Evolutionary conservation across 2,113 vertebrate genomes (phyloP).

Genomic region (cat (Felis catus)): DNA sequence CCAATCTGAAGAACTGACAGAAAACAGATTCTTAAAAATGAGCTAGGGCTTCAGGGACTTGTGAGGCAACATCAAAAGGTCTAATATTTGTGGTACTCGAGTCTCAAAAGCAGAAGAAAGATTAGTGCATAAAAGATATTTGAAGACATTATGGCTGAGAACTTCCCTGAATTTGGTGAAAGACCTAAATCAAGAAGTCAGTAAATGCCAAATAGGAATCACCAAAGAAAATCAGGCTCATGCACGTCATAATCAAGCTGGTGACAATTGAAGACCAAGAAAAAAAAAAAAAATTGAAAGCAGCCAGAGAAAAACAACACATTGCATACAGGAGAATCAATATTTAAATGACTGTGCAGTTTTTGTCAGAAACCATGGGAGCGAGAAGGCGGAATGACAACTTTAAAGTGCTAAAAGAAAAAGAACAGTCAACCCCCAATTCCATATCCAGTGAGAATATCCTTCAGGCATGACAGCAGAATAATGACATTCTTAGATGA

Average conservation of each 20-base stretch:
- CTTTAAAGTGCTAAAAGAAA: not conserved
- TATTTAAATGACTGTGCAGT: not conserved
- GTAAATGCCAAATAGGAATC: not conserved
- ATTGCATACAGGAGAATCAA: not conserved
- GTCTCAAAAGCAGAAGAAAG: not conserved
- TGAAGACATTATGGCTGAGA: conserved; percentile 1
- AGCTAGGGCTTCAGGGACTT: not conserved
- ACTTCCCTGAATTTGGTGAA: not conserved
- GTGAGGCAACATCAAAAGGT: not conserved
- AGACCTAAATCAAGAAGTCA: not conserved
- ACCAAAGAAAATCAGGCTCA: not conserved
- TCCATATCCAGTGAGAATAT: not conserved
- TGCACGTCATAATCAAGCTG: not conserved
- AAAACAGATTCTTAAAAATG: not conserved
- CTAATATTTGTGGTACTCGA: not conserved
- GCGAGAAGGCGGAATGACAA: not conserved
- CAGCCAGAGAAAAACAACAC: not conserved
- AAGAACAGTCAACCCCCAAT: not conserved
- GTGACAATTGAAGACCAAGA: not conserved
- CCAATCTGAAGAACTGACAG: not conserved
- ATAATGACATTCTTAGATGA: not conserved
- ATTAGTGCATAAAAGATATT: not conserved
- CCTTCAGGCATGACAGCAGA: not conserved
- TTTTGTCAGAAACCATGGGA: not conserved
- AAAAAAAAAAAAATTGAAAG: not conserved